phyloP scores from a whole-genome alignment of 2,888 invertebrate species.

The Melipona bicolor region DNA sequence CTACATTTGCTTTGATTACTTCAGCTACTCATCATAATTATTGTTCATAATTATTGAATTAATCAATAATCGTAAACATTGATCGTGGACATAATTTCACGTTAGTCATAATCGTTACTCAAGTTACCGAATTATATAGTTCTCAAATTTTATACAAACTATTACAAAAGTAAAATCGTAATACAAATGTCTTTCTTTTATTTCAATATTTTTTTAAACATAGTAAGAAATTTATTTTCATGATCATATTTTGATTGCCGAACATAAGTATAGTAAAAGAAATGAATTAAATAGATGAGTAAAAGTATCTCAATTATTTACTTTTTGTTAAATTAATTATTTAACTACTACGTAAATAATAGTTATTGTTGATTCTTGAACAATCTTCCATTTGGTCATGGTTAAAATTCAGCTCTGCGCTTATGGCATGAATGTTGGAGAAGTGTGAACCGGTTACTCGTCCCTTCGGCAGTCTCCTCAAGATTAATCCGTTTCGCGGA shows the following conservation, averaged over 20 bases:
- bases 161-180: too few relatives aligned
- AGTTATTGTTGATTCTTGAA: background rate
- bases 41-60: too few relatives aligned
- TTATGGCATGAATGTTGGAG: conserved; percentile 37
- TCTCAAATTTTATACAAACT: too few relatives aligned
- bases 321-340: conserved; percentile 1
- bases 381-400: conserved; percentile 19
- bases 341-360: too few relatives aligned
- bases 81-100: too few relatives aligned
- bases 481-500: conserved; percentile 73
- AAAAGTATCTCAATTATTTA: background rate
- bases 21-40: too few relatives aligned
- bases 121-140: too few relatives aligned
- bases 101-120: too few relatives aligned
- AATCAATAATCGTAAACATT: too few relatives aligned
- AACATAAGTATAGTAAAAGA: background rate
- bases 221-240: background rate
- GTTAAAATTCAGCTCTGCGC: conserved; percentile 25
- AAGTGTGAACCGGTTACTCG: conserved; percentile 66
- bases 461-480: conserved; percentile 59
- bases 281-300: background rate
- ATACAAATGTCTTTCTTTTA: too few relatives aligned
- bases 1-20: too few relatives aligned
- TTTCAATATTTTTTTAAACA: too few relatives aligned
- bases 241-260: background rate